Base-by-base conservation (phyloP, 2,113 vertebrate species). In the Gulo gulo region DNA sequence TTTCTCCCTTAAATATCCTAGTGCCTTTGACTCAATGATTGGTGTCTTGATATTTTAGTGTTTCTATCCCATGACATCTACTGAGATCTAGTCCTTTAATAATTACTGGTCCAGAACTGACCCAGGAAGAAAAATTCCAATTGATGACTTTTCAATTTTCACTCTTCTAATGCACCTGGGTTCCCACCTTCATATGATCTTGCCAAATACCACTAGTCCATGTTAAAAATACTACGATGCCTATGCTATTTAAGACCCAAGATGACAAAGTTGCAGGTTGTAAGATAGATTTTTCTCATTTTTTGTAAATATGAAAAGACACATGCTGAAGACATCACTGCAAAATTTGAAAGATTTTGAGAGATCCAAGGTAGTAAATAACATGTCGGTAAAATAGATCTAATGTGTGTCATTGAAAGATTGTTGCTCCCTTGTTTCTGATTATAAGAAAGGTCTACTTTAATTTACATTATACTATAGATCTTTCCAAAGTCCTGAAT, bases 241-340 rank as follows among this genome's bases (percentile, higher is more conserved):
- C 39, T 39, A 31, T 45, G 7, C n/a, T 80, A 29, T 71, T 93
- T 57, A 88, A 88, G 95, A 92, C 29, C 24, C 42, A 82, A 21
- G 24, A 15, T 24, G 31, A 8, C 78, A 79, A n/a, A 74, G 2
- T 10, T 81, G 15, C 42, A 87, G 12, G 8, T 10, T 13, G 29
- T 71, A 88, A 73, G 34, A 74, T 42, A 79, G 34, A 79, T 47
- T 81, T 95, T 95, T 92, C 45, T 84, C 80, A 84, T 67, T 94
- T 94, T 29, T 59, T 71, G 0, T 74, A 89, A 95, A 84, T 76
- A 74, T 23, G 6, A 91, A 91, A 81, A 92, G n/a, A 29, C 15
- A 50, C 9, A 6, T 61, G 39, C 16, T 94, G 94, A 95, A 81
- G 14, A 61, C 39, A 65, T 69, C 45, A 80, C 3, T 92, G n/a